Evolutionary conservation across 2,113 vertebrate genomes (phyloP).

Genomic region (Xiphias gladius): DNA sequence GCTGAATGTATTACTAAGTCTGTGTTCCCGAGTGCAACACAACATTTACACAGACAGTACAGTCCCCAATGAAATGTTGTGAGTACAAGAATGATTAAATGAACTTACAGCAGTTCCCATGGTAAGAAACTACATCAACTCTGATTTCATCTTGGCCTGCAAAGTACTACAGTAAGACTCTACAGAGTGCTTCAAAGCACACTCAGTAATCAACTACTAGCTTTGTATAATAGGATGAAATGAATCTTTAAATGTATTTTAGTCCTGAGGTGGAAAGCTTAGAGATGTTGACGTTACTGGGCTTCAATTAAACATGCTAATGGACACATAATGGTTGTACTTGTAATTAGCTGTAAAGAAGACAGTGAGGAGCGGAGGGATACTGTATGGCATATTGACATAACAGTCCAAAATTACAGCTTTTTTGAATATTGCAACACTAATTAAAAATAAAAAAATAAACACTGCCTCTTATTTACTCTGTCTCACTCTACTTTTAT

Average conservation of each 20-base stretch:
- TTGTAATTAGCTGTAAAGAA: slow-evolving; percentile 14
- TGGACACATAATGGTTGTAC: slow-evolving; percentile 25
- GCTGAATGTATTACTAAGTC: background rate
- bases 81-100: slow-evolving; percentile 30
- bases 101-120: slow-evolving; percentile 23
- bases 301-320: slow-evolving; percentile 69
- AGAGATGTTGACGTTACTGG: slow-evolving; percentile 18
- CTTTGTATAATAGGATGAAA: background rate
- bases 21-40: background rate
- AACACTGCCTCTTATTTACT: background rate
- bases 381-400: background rate
- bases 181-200: slow-evolving; percentile 18
- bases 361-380: background rate
- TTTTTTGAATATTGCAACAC: background rate
- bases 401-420: background rate
- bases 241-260: slow-evolving; percentile 21
- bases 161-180: background rate
- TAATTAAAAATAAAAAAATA: background rate
- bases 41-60: background rate
- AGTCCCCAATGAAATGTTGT: background rate
- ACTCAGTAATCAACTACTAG: background rate
- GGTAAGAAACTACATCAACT: background rate
- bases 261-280: slow-evolving; percentile 18
- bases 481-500: background rate
- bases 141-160: slow-evolving; percentile 8